Percentiles rank a stretch among this genome's conserved stretches.
Evolutionary conservation across 1,140 invertebrate species (phyloP).

Genomic region (Calosoma granatense): DNA sequence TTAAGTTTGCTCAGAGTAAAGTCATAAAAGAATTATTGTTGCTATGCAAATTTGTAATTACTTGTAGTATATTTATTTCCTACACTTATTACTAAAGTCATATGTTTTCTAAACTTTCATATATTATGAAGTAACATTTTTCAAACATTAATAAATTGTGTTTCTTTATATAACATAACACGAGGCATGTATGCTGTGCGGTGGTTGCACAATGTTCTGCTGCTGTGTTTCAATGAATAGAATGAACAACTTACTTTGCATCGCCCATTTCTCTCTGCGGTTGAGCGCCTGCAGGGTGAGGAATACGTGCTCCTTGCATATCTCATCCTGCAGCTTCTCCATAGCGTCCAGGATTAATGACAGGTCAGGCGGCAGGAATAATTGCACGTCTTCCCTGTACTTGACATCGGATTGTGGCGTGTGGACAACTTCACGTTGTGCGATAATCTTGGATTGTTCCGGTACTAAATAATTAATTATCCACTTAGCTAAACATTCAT

Average conservation of each 20-base stretch:
- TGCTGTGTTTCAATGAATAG: neutral
- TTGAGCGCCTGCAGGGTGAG: neutral
- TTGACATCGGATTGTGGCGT: neutral
- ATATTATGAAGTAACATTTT: too few relatives aligned
- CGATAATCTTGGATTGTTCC: neutral
- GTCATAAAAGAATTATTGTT: too few relatives aligned
- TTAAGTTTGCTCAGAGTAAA: neutral
- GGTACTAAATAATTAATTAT: too few relatives aligned
- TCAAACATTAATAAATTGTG: too few relatives aligned
- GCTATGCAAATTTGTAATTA: too few relatives aligned
- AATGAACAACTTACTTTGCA: constrained; percentile 3
- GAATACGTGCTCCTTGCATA: constrained; percentile 2
- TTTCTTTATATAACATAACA: too few relatives aligned
- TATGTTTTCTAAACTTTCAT: too few relatives aligned
- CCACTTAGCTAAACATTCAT: too few relatives aligned
- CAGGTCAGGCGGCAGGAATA: neutral
- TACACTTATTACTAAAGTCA: too few relatives aligned
- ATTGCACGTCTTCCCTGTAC: neutral
- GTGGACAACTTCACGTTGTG: neutral
- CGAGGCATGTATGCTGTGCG: too few relatives aligned
- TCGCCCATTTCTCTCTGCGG: neutral
- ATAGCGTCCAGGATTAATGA: neutral
- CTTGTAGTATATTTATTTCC: too few relatives aligned
- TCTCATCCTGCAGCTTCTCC: neutral
- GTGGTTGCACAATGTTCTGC: too few relatives aligned